Evolutionary conservation across 1,140 invertebrate species (phyloP), one percentile per base, ranked within the genome.

Genomic region (Zophobas morio): DNA sequence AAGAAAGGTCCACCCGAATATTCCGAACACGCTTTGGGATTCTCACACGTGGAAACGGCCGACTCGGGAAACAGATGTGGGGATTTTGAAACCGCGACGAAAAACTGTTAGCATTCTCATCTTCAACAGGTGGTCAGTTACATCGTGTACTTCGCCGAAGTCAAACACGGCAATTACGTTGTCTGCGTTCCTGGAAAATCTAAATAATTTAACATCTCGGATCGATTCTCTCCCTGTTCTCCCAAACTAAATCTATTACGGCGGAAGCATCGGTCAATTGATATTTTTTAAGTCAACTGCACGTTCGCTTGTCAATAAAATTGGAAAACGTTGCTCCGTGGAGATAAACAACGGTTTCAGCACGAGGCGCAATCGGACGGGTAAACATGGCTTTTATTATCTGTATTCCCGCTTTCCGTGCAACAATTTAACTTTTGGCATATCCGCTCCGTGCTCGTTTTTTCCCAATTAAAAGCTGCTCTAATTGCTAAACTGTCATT

Each of bases 101-200:
- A 79, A 79, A 79, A 79, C 78, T 79, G 75, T 75, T 77, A 72
- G 78, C 78, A 79, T 79, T 79, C 78, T 20, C 75, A 66, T 47
- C 71, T 33, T 79, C 78, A 79, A 79, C 78, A 79, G 78, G 78
- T 79, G 78, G 75, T 79, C 78, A 79, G 78, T 79, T 79, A 79
- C 70, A 73, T 54, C 40, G 74, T 51, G 42, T 46, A 51, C 49
- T 6, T 32, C 46, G 32, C 36, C 39, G 47, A 63, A 76, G 47
- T 70, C 60, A 39, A 63, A 63, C 46, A 49, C 8, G 47, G 46
- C 74, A 76, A 76, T 76, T 76, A 76, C 74, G 63, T 51, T 40
- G 60, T 63, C 74, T 40, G 60, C 60, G 47, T 70, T 57, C 71
- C 60, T 76, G 74, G 46, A 71, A 76, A 76, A 76, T 46, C 60